Evolutionary conservation across 2,797 vertebrate species (phyloP).

Genomic region (Kryptopterus vitreolus): DNA sequence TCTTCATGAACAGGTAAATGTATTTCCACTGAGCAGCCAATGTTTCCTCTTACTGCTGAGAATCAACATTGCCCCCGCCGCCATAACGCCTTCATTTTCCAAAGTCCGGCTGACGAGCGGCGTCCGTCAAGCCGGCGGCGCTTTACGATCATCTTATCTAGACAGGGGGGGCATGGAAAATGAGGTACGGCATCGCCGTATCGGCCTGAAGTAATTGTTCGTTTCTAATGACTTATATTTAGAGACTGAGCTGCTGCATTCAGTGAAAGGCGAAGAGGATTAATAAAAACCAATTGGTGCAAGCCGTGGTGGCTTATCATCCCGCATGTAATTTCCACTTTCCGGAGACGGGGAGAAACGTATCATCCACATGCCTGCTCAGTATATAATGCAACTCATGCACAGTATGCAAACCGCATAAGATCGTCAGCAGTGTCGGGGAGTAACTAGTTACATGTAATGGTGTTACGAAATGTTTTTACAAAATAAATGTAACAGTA

Average conservation of each 20-base stretch:
- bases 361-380: conserved; percentile 28
- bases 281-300: conserved; percentile 50
- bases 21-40: conserved; percentile 42
- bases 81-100: conserved; percentile 49
- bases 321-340: conserved; percentile 39
- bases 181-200: conserved; percentile 36
- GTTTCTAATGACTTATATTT: conserved; percentile 56
- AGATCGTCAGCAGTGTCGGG: no score
- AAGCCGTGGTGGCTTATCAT: conserved; percentile 42
- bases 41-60: conserved; percentile 34
- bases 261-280: conserved; percentile 48
- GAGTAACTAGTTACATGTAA: no score
- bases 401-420: conserved; percentile 12
- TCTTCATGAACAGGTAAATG: conserved; percentile 48
- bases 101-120: conserved; percentile 49
- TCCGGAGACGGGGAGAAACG: neutral
- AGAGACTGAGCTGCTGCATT: conserved; percentile 32
- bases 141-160: conserved; percentile 54
- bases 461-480: no score
- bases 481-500: no score
- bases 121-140: conserved; percentile 36
- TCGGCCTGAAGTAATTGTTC: conserved; percentile 53
- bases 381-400: neutral
- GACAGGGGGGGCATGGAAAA: conserved; percentile 44
- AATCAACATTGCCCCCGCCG: conserved; percentile 40